These are phyloP conservation scores for Tethya wilhelma DNA, from an alignment of 37 sponge, comb jelly and placozoan species.

Conservation along the genomic window DNA sequence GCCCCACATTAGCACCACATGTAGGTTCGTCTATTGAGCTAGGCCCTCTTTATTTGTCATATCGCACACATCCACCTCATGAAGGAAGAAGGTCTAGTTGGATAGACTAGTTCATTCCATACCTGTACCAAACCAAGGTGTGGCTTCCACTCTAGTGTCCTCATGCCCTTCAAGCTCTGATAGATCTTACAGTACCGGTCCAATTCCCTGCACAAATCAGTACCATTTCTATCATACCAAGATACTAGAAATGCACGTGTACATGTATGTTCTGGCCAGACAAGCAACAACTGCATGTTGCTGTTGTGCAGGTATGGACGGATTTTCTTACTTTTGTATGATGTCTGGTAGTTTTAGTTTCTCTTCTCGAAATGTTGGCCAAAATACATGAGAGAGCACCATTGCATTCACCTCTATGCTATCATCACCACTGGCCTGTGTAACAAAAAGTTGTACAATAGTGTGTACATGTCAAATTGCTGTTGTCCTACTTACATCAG, in stretches of 20 bases:
- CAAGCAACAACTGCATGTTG: neutral
- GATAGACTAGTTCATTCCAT: no score
- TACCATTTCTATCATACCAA: neutral
- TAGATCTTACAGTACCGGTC: constrained; percentile 55
- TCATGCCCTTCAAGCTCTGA: constrained; percentile 68
- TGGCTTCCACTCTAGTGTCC: constrained; percentile 89
- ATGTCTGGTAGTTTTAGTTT: constrained; percentile 74
- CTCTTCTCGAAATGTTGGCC: constrained; percentile 90
- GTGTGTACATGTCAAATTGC: neutral
- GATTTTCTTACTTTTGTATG: constrained; percentile 53
- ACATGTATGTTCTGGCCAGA: constrained; percentile 11
- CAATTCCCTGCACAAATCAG: constrained; percentile 32
- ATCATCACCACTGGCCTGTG: neutral
- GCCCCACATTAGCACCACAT: no score
- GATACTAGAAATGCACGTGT: neutral
- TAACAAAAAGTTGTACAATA: neutral
- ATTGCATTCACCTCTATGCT: constrained; percentile 66
- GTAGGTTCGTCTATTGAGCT: no score
- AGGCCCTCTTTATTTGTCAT: no score
- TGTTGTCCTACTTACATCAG: neutral
- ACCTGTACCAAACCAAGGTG: constrained; percentile 72
- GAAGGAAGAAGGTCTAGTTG: no score
- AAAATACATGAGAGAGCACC: constrained; percentile 89
- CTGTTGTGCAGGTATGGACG: neutral
- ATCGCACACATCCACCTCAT: no score